Evolutionary conservation across 2,888 invertebrate species (phyloP).

Genomic region (Lasioglossum leucozonium): DNA sequence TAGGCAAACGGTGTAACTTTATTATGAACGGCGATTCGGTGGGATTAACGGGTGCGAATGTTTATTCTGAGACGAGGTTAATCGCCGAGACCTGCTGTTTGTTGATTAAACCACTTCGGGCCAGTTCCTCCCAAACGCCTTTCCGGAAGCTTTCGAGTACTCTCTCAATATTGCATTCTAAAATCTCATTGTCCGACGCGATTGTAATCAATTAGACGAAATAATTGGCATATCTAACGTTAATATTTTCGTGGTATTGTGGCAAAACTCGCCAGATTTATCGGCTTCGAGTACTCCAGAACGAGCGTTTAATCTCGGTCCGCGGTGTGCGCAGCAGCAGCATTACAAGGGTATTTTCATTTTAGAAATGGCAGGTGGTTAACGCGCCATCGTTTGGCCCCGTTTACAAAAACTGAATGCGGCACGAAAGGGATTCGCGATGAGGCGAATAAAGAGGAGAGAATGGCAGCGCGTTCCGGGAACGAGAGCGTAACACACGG

Average conservation of each 20-base stretch:
- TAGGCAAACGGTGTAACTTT: constrained; percentile 19
- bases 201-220: background rate
- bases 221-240: no score
- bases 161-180: background rate
- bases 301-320: background rate
- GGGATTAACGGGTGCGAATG: constrained; percentile 28
- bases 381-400: background rate
- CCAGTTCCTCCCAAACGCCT: background rate
- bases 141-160: background rate
- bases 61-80: constrained; percentile 16
- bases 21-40: constrained; percentile 33
- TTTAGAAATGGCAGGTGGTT: background rate
- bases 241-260: no score
- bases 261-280: background rate
- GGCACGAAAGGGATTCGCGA: background rate
- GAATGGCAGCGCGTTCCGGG: background rate
- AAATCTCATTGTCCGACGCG: no score
- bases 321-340: background rate
- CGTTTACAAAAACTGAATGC: constrained; percentile 2
- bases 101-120: background rate
- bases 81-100: background rate
- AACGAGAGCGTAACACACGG: constrained; percentile 10
- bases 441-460: background rate
- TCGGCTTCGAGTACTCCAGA: background rate
- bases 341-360: background rate